Conservation (phyloP, 2,888 invertebrate species). For the Melipona bicolor region DNA sequence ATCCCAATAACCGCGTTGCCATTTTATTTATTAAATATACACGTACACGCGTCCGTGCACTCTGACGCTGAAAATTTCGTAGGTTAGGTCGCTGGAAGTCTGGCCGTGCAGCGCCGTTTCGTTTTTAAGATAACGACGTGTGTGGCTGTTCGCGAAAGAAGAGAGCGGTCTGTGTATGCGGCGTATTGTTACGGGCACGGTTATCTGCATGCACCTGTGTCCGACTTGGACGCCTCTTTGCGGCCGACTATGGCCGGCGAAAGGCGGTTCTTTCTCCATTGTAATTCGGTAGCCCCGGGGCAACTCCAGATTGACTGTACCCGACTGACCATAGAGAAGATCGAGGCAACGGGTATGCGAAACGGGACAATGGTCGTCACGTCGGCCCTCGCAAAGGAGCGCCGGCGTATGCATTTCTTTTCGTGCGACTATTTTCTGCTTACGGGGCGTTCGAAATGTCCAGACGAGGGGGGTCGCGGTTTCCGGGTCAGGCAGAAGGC, state of each 20-base stretch:
- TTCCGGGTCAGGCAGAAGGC: conserved; percentile 14
- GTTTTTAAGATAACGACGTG: not conserved
- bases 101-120: not conserved
- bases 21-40: too few species aligned
- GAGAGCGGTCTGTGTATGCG: not conserved
- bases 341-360: conserved; percentile 13
- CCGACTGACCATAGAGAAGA: conserved; percentile 46
- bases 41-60: too few species aligned
- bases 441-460: conserved; percentile 27
- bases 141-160: not conserved
- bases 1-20: too few species aligned
- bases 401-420: conserved; percentile 26
- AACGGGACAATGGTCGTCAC: conserved; percentile 58
- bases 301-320: conserved; percentile 50
- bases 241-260: conserved; percentile 34
- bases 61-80: not conserved
- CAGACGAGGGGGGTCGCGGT: conserved; percentile 9
- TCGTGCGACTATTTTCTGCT: conserved; percentile 24
- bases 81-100: not conserved
- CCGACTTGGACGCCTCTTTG: conserved; percentile 36
- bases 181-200: conserved; percentile 18
- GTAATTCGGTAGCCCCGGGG: conserved; percentile 67
- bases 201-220: conserved; percentile 55
- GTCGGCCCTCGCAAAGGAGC: conserved; percentile 27
- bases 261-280: conserved; percentile 62